Evolutionary conservation across 2,113 vertebrate genomes (phyloP).

Genomic region (Sterrhoptilus dennistouni): DNA sequence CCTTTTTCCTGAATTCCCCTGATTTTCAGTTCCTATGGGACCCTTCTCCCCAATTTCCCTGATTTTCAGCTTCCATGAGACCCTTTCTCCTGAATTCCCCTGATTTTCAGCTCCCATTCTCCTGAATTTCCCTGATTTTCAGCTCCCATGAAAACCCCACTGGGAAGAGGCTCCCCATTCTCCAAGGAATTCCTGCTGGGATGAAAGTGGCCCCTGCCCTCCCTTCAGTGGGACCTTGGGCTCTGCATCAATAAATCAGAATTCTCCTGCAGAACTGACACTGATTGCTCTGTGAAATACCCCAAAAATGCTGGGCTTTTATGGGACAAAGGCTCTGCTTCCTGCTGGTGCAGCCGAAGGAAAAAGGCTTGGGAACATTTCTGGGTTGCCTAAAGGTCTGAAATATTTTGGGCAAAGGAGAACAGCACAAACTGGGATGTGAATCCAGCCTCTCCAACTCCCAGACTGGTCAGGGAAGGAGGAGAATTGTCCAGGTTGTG

Average conservation of each 20-base stretch:
- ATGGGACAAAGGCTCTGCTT: not conserved
- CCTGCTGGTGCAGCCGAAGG: not conserved
- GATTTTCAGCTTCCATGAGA: not conserved
- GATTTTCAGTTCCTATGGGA: not conserved
- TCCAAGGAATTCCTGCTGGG: not conserved
- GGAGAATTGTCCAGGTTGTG: not conserved
- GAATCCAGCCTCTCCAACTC: too few relatives aligned
- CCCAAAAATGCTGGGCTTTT: not conserved
- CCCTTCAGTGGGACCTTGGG: fast-evolving
- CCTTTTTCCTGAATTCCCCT: not conserved
- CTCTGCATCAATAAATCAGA: fast-evolving
- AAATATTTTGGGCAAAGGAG: not conserved
- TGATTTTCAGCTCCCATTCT: too few relatives aligned
- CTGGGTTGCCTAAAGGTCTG: not conserved
- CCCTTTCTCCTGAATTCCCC: too few relatives aligned
- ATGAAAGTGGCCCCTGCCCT: not conserved
- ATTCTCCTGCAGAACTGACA: not conserved
- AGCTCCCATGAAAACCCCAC: not conserved
- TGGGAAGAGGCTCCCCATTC: not conserved
- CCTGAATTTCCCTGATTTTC: not conserved
- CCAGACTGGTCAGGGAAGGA: not conserved
- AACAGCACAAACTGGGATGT: fast-evolving
- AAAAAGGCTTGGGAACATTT: not conserved
- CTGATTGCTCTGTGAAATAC: not conserved
- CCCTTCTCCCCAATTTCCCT: not conserved